phyloP scores from a whole-genome alignment of 2,888 invertebrate genomes.

The Chelonus formosanus region DNA sequence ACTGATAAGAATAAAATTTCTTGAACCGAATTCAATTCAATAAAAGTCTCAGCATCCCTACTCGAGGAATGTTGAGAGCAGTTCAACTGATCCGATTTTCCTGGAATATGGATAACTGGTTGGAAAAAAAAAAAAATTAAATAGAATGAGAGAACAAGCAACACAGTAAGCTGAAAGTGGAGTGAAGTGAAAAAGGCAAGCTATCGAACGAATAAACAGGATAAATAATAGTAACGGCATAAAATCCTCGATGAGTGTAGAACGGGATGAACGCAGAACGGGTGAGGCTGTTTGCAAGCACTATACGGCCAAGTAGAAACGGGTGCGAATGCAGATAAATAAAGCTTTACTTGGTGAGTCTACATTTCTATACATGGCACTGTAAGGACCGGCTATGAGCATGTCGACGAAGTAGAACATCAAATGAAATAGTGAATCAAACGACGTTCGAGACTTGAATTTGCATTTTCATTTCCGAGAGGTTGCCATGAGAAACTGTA shows the following conservation, averaged over 20 bases:
- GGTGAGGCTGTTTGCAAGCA: slow-evolving; percentile 3
- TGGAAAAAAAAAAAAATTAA: neutral
- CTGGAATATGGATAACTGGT: slow-evolving; percentile 4
- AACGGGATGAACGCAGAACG: slow-evolving; percentile 4
- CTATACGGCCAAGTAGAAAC: neutral
- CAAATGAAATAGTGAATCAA: slow-evolving; percentile 28
- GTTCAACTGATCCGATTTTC: slow-evolving; percentile 12
- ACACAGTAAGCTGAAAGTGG: neutral
- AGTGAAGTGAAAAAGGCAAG: slow-evolving; percentile 18
- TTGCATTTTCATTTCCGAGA: slow-evolving; percentile 15
- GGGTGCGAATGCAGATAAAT: neutral
- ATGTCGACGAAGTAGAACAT: slow-evolving; percentile 12
- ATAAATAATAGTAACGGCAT: slow-evolving; percentile 26
- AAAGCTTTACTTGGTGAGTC: neutral
- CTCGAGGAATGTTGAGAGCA: neutral
- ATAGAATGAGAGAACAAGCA: slow-evolving; percentile 8
- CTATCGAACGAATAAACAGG: slow-evolving; percentile 20
- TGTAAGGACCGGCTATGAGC: neutral
- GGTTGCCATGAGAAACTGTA: neutral
- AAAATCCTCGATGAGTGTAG: slow-evolving; percentile 20
- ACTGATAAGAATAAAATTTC: slow-evolving; percentile 18
- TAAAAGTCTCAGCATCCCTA: neutral
- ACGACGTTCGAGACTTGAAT: slow-evolving; percentile 10
- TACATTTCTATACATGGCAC: neutral
- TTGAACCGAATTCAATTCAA: slow-evolving; percentile 15